These are phyloP conservation scores for Erpornis zantholeuca DNA, from an alignment of 2,113 vertebrate species.

Conservation along the genomic window DNA sequence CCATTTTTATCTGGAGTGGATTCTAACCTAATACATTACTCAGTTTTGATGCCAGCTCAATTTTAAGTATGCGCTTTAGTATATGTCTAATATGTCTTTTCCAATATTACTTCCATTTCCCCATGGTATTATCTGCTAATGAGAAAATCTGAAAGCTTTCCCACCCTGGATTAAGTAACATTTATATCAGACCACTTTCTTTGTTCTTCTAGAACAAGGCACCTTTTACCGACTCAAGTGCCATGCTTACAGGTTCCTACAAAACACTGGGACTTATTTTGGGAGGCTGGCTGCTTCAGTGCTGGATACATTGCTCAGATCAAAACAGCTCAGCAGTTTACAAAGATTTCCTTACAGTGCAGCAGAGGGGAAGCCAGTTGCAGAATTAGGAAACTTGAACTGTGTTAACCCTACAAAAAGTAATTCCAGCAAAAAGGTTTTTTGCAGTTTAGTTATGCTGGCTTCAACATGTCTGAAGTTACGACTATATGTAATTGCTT, in stretches of 20 bases:
- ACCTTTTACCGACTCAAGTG: neutral
- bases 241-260: fast-evolving
- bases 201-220: neutral
- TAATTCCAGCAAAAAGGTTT: neutral
- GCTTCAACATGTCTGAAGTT: neutral
- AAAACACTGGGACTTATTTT: neutral
- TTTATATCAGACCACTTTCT: neutral
- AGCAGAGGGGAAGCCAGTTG: neutral
- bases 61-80: neutral
- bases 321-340: neutral
- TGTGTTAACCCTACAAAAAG: neutral
- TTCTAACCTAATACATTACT: neutral
- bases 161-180: neutral
- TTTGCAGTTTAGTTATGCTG: neutral
- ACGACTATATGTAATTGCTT: neutral
- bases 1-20: neutral
- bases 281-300: neutral
- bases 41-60: neutral
- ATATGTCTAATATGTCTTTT: neutral
- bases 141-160: neutral
- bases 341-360: neutral
- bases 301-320: neutral
- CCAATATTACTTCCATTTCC: neutral
- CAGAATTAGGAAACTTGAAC: neutral
- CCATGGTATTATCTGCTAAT: neutral